Percentiles rank a stretch among this genome's conserved stretches.
These are phyloP conservation scores for Leucozona laternaria DNA, from an alignment of 2,888 invertebrate species.

Conservation along the genomic window DNA sequence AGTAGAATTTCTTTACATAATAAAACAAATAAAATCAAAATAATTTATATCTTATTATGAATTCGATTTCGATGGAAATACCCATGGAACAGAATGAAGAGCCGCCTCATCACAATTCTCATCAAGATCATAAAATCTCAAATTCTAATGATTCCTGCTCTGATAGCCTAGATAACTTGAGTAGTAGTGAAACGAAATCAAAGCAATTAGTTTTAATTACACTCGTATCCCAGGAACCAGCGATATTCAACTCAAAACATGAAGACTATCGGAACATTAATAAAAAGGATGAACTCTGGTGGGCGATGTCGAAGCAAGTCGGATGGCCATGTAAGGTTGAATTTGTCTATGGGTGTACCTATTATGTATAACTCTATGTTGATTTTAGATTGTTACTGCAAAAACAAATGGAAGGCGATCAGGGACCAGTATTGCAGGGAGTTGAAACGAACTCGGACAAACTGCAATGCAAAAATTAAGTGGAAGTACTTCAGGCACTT, in stretches of 20 bases:
- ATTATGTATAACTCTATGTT: conserved; percentile 12
- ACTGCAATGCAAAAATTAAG: conserved; percentile 80
- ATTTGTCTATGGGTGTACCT: not conserved
- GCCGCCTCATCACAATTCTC: not conserved
- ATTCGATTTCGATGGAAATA: not conserved
- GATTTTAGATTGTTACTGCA: conserved; percentile 78
- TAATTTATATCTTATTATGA: not conserved
- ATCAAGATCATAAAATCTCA: not conserved
- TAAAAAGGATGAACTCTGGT: conserved; percentile 81
- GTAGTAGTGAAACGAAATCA: conserved; percentile 42
- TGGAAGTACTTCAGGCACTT: conserved; percentile 82
- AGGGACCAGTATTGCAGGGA: conserved; percentile 82
- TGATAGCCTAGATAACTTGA: not conserved
- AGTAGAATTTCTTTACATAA: not conserved
- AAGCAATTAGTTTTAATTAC: conserved; percentile 80
- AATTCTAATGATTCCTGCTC: conserved; percentile 7
- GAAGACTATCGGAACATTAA: conserved; percentile 80
- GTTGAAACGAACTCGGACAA: conserved; percentile 80
- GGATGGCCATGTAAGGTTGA: conserved; percentile 80
- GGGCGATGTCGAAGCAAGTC: conserved; percentile 79
- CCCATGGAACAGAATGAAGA: not conserved
- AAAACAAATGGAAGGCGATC: conserved; percentile 82
- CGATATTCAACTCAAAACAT: conserved; percentile 81
- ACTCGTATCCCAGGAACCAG: conserved; percentile 80
- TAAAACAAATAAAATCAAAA: not conserved